These are phyloP conservation scores for Scaptomyza graminum DNA, from an alignment of 1,140 invertebrate species.

Conservation along the genomic window DNA sequence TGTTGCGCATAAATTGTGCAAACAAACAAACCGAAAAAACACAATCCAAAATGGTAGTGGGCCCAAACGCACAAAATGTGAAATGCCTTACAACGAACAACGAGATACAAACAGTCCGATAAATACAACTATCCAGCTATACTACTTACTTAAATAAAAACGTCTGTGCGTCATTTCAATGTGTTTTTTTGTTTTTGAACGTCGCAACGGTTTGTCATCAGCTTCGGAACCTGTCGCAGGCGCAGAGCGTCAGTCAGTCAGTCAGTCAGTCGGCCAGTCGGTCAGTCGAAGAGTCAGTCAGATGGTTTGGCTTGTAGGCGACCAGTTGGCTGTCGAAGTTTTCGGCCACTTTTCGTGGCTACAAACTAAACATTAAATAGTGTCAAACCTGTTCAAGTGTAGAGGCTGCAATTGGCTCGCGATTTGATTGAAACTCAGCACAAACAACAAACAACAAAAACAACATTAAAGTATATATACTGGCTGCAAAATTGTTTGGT, in stretches of 20 bases:
- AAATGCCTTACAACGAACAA: conserved; percentile 50
- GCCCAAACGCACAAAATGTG: conserved; percentile 33
- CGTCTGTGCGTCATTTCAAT: neutral
- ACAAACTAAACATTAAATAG: conserved; percentile 35
- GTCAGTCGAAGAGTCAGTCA: conserved; percentile 13
- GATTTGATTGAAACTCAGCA: conserved; percentile 19
- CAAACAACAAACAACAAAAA: too few species aligned
- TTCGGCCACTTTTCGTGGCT: conserved; percentile 33
- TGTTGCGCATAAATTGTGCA: conserved; percentile 71
- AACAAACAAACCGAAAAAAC: conserved; percentile 68
- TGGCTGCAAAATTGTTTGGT: conserved; percentile 17
- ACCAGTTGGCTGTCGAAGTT: conserved; percentile 25
- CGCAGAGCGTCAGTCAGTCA: conserved; percentile 15
- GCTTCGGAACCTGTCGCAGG: conserved; percentile 13
- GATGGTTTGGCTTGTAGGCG: neutral
- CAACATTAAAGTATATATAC: neutral
- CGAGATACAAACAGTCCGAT: conserved; percentile 62
- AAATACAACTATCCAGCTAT: conserved; percentile 3
- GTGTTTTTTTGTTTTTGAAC: conserved; percentile 8
- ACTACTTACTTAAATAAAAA: conserved; percentile 35
- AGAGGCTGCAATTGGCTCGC: conserved; percentile 26
- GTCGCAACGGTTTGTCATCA: conserved; percentile 5
- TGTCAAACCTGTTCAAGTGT: conserved; percentile 72
- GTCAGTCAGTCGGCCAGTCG: conserved; percentile 11
- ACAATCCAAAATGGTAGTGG: conserved; percentile 52